Evolutionary conservation across 1,140 invertebrate genomes (phyloP), one percentile per base, ranked within the genome.

Genomic region (Cotesia glomerata): DNA sequence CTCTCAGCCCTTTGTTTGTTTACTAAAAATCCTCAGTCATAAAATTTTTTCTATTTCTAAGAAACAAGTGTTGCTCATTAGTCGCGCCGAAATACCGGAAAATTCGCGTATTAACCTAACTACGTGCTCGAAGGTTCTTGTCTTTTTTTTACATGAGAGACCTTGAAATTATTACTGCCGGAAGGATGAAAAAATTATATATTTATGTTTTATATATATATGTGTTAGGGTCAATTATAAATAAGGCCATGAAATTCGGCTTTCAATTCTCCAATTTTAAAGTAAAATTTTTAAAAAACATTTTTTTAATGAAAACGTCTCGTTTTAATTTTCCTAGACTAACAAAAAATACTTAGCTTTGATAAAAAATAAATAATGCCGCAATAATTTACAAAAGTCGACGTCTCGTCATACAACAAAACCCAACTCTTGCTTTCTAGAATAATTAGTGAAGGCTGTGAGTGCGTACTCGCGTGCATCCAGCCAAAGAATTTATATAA

Each of bases 391-490:
- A 49, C 63, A 65, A 35, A 45, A 65, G 45, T 45, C 63, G 63
- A 16, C 63, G 63, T 39, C 34, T 51, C 16, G 16, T 58, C n/a
- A 18, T 58, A 52, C 4, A 13, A 35, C 69, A 56, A 81, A 79
- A 80, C 75, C 80, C 69, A 62, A 81, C 80, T 81, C 75, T 81
- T 80, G 77, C 80, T 81, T 81, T 81, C 78, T 77, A 79, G 79
- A 79, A 73, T 75, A 76, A 79, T 78, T 72, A 75, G 75, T 58
- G 64, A 78, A 77, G 73, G 69, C 63, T 66, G 69, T 73, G 73
- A 76, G 69, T 74, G 74, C 67, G 73, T 72, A 76, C 75, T 76
- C 75, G 72, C 76, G 74, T 77, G 74, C 69, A 72, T 72, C 72
- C 61, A 74, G 58, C 68, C 56, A 62, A 67, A 67, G 49, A 67